Evolutionary conservation across 2,888 invertebrate genomes (phyloP), one percentile per base, ranked within the genome.

Genomic region (Drosophila prolongata): DNA sequence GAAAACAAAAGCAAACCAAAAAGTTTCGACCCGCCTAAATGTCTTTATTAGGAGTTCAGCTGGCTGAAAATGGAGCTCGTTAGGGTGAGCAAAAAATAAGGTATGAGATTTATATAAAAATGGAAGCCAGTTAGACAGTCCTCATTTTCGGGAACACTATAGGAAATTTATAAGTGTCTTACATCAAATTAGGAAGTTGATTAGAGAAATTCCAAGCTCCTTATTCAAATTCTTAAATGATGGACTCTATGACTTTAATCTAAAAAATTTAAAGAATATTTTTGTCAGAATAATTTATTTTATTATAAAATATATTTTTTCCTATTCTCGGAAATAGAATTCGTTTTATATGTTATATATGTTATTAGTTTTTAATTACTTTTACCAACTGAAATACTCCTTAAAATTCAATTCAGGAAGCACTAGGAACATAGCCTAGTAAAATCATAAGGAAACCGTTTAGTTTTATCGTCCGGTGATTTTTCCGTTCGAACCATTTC

Each of bases 21-120:
- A 60, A 52, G 43, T 49, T 73, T 49, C 54, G 50, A 37, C 64
- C 54, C 85, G 74, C 72, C 81, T 56, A 77, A 84, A 90, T 90
- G 80, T 81, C 87, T 89, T 87, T 85, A 89, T 90, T 90, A 87
- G 80, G 75, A 56, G 58, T 80, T 54, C 59, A 53, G 27, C 46
- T 78, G 52, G 40, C 60, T 64, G 44, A 46, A 65, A 69, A 40
- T 54, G 38, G 46, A 9, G 78, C 81, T 75, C 52, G 76, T 78
- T 74, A 80, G 53, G 64, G 43, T 61, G 35, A n/a, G 30, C 16
- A 43, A 43, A 49, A 62, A 24, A 40, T 24, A 38, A 24, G 47
- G 61, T 49, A 53, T 37, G 66, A 37, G 66, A 42, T 49, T 40
- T 27, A 6, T 19, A 27, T 13, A 43, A 27, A 27, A 49, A n/a